Evolutionary conservation across 2,888 invertebrate species (phyloP), one percentile per base, ranked within the genome.

Genomic region (Leptarthrus brevirostris): DNA sequence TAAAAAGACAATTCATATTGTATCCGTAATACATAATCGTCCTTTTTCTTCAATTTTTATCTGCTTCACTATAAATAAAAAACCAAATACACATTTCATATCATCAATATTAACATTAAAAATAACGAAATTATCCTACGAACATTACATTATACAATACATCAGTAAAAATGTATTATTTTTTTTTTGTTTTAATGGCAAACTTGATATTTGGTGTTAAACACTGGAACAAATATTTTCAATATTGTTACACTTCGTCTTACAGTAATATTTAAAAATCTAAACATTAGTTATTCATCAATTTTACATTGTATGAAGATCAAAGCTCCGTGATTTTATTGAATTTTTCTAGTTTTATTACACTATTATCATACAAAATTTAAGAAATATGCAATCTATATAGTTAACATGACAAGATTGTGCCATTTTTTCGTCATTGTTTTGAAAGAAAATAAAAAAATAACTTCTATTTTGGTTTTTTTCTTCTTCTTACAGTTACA

Each of bases 151-250:
- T 49, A 36, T 14, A 12, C 2, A 30, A 12, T 16, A 16, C 44
- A 44, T 44, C 30, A 30, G 4, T 30, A 30, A 6, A 4, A 40
- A 18, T 26, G 14, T 26, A 53, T 54, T 8, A 6, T 52, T 52
- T 69, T 34, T n/a, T 6, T 69, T 49, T 26, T 69, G 16, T 26
- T 69, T 49, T 24, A 72, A 72, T 72, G 72, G 72, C 72, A 72
- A 72, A 44, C 56, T 44, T 20, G 54, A 72, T 72, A 58, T 72
- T 72, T 72, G 72, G 58, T 72, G 72, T 72, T 56, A n/a, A 44
- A 56, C 72, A 72, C 72, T 72, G 72, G 44, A 72, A 56, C 47
- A 16, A 47, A 47, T 54, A 54, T 54, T 36, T 47, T n/a, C 24
- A 64, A 64, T 64, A 70, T 54, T 53, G 70, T 53, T 24, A 18